phyloP scores from a whole-genome alignment of 2,113 vertebrate species.

The Scalopus aquaticus region DNA sequence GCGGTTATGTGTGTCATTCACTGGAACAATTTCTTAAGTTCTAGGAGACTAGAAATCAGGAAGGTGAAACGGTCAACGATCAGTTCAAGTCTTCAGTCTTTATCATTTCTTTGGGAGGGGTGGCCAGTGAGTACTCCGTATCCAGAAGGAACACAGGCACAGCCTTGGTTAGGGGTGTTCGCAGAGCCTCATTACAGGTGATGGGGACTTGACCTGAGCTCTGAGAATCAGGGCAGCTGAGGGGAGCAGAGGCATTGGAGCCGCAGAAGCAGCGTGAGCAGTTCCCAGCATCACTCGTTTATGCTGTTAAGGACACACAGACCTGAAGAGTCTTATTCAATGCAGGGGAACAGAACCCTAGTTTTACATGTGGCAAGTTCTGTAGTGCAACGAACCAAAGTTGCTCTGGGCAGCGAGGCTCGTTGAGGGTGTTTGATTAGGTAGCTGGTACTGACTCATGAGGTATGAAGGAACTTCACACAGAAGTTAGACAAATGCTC shows the following conservation, averaged over 20 bases:
- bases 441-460: not conserved
- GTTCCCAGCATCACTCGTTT: not conserved
- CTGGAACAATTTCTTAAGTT: not conserved
- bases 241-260: not conserved
- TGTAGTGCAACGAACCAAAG: not conserved
- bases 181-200: not conserved
- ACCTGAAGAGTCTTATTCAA: not conserved
- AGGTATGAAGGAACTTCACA: not conserved
- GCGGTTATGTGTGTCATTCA: constrained; percentile 9
- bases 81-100: not conserved
- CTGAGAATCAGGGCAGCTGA: not conserved
- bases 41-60: not conserved
- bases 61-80: not conserved
- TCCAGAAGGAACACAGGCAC: not conserved
- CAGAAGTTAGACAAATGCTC: not conserved
- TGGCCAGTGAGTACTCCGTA: rapidly evolving
- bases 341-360: not conserved
- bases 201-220: not conserved
- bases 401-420: not conserved
- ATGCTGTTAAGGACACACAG: too few species aligned
- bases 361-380: not conserved
- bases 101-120: not conserved
- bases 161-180: not conserved
- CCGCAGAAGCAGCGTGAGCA: rapidly evolving
- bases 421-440: not conserved